Percentiles rank a stretch among this genome's conserved stretches.
Evolutionary conservation across 1,140 invertebrate genomes (phyloP).

Genomic region (Eupristina koningsbergeri): DNA sequence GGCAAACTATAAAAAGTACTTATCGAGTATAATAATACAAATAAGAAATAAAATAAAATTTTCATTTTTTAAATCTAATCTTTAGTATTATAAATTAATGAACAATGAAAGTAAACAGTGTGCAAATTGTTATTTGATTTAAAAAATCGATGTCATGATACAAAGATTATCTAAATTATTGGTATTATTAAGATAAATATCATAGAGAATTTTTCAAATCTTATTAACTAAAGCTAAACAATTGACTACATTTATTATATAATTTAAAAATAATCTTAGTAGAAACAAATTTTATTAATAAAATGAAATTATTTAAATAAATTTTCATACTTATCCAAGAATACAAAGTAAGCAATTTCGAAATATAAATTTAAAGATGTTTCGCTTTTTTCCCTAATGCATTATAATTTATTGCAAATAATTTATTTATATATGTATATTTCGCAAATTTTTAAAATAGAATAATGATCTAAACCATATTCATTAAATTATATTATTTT

Average conservation of each 20-base stretch:
- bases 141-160: neutral
- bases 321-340: neutral
- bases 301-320: slow-evolving; percentile 3
- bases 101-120: slow-evolving; percentile 13
- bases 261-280: neutral
- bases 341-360: neutral
- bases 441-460: slow-evolving; percentile 29
- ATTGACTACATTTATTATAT: neutral
- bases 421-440: slow-evolving; percentile 27
- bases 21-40: neutral
- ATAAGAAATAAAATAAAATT: neutral
- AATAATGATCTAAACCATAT: slow-evolving; percentile 32
- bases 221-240: neutral
- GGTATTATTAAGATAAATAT: neutral
- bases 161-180: slow-evolving; percentile 31
- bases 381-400: neutral
- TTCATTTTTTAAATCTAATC: neutral
- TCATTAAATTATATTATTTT: slow-evolving; percentile 17
- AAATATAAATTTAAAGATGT: slow-evolving; percentile 11
- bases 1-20: slow-evolving; percentile 39
- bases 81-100: neutral
- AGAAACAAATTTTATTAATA: neutral
- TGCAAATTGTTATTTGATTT: neutral
- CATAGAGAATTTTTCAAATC: too few relatives aligned
- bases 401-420: slow-evolving; percentile 19